Base-by-base conservation (phyloP, 1,140 invertebrate genomes). In the Sarcophaga peregrina region DNA sequence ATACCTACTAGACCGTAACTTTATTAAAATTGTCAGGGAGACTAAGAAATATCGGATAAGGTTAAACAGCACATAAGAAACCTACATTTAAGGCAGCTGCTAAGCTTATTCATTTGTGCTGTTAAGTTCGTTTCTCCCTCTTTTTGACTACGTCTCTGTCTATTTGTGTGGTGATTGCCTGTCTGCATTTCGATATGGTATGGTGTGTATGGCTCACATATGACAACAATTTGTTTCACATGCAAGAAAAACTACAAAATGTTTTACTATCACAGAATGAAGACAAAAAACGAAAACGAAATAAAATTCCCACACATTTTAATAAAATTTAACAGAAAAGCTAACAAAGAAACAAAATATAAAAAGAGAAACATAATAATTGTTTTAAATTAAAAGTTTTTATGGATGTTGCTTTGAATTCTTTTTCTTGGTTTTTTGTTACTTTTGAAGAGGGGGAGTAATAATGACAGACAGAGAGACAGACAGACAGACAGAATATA, bases 301-400 rank as follows among this genome's bases (percentile, higher is more conserved):
- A 37, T 0, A 15, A 58, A 58, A 58, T n/a, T 58, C 54, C 54
- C 54, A 58, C 54, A 58, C 54, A 58, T 58, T 15, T 7, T 15
- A 58, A 58, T 58, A 58, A 58, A n/a, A 58, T 37, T 37, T 37
- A 37, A 37, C 25, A 37, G 25, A 37, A 37, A 37, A 37, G 25
- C 25, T 4, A 37, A 37, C 25, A 37, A 37, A 13, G 10, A 54
- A 58, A 58, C 54, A 58, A 58, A 13, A 58, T 37, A 37, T 4
- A 37, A 37, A 37, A 37, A 58, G 11, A 58, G 54, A 58, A 58
- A 58, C n/a, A 58, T 15, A n/a, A 58, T 58, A 58, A 58, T 58
- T 58, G 54, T 58, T 58, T 58, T 58, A 58, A 58, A 58, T 58
- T 58, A 58, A 58, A 58, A n/a, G 54, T 58, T 58, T 54, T 13